phyloP scores from a whole-genome alignment of 2,113 vertebrate genomes.

The Spea bombifrons region DNA sequence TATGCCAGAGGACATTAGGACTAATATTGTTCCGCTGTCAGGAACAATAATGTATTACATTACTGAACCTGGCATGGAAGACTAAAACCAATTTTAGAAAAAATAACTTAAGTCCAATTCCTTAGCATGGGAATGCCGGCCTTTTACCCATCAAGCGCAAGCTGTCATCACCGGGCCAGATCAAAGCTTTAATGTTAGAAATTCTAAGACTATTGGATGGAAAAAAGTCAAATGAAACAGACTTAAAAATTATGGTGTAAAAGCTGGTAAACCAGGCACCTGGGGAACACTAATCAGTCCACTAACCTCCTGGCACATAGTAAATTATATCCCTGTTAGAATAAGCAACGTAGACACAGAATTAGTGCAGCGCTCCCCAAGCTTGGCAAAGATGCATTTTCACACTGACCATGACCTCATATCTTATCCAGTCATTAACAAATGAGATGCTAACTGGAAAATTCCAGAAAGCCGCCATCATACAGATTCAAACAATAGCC shows the following conservation, averaged over 20 bases:
- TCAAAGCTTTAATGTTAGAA: background rate
- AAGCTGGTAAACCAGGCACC: too few relatives aligned
- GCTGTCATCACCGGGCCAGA: slow-evolving; percentile 11
- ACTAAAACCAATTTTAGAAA: too few relatives aligned
- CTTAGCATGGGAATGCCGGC: background rate
- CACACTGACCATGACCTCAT: slow-evolving; percentile 2
- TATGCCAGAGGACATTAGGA: background rate
- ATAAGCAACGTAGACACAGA: slow-evolving; percentile 6
- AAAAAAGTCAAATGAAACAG: too few relatives aligned
- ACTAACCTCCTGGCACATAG: background rate
- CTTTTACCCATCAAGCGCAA: slow-evolving; percentile 11
- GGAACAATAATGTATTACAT: background rate
- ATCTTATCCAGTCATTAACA: slow-evolving; percentile 16
- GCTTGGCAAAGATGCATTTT: background rate
- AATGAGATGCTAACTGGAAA: slow-evolving; percentile 2
- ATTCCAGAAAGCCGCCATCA: slow-evolving; percentile 33
- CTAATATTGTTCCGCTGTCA: background rate
- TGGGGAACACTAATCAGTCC: background rate
- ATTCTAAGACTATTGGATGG: too few relatives aligned
- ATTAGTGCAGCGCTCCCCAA: background rate
- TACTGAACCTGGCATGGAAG: background rate
- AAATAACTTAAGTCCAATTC: background rate
- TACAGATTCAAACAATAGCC: slow-evolving; percentile 13
- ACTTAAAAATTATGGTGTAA: too few relatives aligned
- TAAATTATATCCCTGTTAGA: background rate